Evolutionary conservation across 2,888 invertebrate genomes (phyloP).

Genomic region (Cephus sareptanus): DNA sequence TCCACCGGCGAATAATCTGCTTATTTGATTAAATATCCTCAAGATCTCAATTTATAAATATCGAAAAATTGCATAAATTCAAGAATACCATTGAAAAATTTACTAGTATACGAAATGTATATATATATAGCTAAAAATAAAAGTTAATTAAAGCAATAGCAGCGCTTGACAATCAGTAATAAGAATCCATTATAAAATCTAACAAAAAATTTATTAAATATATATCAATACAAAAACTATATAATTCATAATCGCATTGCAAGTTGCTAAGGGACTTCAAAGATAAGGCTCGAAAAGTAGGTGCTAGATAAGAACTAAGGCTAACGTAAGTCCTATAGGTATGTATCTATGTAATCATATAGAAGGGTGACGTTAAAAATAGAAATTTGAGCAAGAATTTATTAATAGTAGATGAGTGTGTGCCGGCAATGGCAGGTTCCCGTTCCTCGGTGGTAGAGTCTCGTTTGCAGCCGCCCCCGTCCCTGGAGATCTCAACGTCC

Average conservation of each 20-base stretch:
- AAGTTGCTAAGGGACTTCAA: background rate
- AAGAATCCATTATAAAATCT: background rate
- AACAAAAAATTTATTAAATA: background rate
- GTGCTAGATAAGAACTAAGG: background rate
- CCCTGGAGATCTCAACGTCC: conserved; percentile 12
- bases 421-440: conserved; percentile 29
- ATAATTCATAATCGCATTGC: background rate
- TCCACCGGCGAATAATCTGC: background rate
- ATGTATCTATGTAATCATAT: background rate
- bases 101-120: background rate
- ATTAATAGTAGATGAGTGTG: conserved; percentile 68
- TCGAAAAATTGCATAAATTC: background rate
- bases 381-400: conserved; percentile 68
- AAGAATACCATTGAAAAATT: background rate
- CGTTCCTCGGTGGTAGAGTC: conserved; percentile 3
- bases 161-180: background rate
- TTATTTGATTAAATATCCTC: background rate
- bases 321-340: background rate
- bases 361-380: conserved; percentile 58
- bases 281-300: background rate
- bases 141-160: background rate
- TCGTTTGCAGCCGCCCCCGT: conserved; percentile 18
- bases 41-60: background rate
- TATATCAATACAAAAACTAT: background rate
- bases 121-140: background rate